These are phyloP conservation scores for Pteropus rufus DNA, from an alignment of 2,797 vertebrate genomes.

Conservation along the genomic window DNA sequence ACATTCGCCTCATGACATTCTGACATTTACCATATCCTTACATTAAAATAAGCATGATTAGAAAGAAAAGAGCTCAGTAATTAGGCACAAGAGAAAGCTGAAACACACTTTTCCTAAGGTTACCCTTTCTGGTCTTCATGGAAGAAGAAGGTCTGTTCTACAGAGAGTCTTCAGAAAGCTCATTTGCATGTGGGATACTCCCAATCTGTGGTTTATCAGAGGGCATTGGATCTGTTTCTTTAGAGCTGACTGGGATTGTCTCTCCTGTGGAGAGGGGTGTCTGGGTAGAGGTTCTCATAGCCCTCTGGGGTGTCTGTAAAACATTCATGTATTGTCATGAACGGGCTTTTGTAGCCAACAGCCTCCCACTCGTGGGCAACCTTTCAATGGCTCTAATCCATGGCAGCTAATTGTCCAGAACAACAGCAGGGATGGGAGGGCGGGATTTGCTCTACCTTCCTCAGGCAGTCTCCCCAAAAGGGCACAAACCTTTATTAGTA, in stretches of 20 bases:
- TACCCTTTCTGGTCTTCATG: not conserved
- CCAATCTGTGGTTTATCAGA: not conserved
- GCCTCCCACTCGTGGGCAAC: constrained; percentile 38
- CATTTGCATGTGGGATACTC: constrained; percentile 4
- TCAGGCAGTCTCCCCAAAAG: not conserved
- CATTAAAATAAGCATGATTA: constrained; percentile 51
- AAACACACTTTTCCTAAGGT: not conserved
- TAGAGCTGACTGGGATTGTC: not conserved
- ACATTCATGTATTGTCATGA: constrained; percentile 20
- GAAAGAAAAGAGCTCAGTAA: constrained; percentile 25
- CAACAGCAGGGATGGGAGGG: not conserved
- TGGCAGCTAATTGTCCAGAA: constrained; percentile 10
- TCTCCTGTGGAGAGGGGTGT: constrained; percentile 20
- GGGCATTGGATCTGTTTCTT: constrained; percentile 36
- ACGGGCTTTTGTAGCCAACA: constrained; percentile 47
- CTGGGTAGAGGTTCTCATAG: constrained; percentile 43
- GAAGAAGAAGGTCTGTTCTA: not conserved
- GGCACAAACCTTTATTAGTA: not conserved
- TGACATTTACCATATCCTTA: constrained; percentile 64
- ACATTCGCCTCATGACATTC: constrained; percentile 54
- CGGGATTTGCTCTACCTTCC: not conserved
- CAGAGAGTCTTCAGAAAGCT: constrained; percentile 21
- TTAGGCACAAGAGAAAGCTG: not conserved
- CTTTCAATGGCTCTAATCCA: constrained; percentile 40
- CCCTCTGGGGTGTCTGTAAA: constrained; percentile 54